Evolutionary conservation across 2,797 vertebrate species (phyloP).

Genomic region (Tympanoctomys barrerae): DNA sequence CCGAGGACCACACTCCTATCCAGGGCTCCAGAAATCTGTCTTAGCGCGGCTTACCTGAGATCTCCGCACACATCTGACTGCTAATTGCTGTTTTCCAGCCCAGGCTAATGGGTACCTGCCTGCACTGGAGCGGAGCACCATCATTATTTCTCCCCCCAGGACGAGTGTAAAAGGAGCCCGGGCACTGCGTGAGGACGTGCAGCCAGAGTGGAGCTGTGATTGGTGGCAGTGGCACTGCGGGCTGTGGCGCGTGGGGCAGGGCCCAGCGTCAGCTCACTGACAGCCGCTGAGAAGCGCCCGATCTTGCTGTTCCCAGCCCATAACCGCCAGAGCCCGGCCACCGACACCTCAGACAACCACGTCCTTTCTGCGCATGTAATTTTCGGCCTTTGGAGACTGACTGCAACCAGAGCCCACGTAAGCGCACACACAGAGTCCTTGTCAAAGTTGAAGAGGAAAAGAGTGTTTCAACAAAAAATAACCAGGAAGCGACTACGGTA

Average conservation of each 20-base stretch:
- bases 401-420: background rate
- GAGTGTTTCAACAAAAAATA: background rate
- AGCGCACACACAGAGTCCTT: background rate
- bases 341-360: background rate
- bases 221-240: conserved; percentile 16
- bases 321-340: no score
- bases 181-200: background rate
- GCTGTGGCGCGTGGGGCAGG: background rate
- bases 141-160: conserved; percentile 68
- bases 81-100: conserved; percentile 69
- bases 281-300: background rate
- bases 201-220: background rate
- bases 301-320: background rate
- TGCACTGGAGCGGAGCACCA: conserved; percentile 76
- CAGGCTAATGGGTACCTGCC: conserved; percentile 77
- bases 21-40: conserved; percentile 37
- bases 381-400: background rate
- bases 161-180: conserved; percentile 56
- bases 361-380: background rate
- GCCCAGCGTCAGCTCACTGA: background rate
- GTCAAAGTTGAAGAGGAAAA: conserved; percentile 10
- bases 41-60: conserved; percentile 62
- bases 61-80: conserved; percentile 69
- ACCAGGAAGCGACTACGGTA: background rate
- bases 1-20: background rate